These are phyloP conservation scores for Pemphigus obesinymphae DNA, from an alignment of 1,140 invertebrate species.

Conservation along the genomic window DNA sequence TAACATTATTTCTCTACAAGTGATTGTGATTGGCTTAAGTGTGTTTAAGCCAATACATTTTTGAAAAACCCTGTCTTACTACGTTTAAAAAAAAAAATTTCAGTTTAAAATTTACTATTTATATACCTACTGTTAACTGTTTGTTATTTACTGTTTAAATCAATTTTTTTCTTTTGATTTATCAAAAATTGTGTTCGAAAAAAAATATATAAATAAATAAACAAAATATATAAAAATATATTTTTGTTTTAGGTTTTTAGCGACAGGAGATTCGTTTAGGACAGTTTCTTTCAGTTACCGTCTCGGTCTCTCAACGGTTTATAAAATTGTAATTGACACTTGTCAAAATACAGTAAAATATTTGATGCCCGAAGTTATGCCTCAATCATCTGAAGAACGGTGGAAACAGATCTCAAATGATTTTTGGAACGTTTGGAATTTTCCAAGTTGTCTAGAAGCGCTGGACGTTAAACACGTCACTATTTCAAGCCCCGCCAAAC, in stretches of 20 bases:
- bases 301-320: constrained; percentile 24
- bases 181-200: too few species aligned
- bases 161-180: too few species aligned
- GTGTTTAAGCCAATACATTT: too few species aligned
- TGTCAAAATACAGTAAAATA: not conserved
- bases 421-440: constrained; percentile 46
- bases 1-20: too few species aligned
- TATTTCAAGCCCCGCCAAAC: constrained; percentile 49
- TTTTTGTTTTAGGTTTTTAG: constrained; percentile 24
- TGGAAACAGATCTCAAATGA: constrained; percentile 50
- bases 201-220: too few species aligned
- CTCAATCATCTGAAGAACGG: constrained; percentile 4
- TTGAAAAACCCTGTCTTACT: too few species aligned
- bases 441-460: too few species aligned
- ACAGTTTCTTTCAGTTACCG: constrained; percentile 38
- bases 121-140: too few species aligned
- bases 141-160: too few species aligned
- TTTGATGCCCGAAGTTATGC: not conserved
- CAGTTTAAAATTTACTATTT: too few species aligned
- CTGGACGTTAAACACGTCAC: constrained; percentile 53
- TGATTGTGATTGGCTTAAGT: too few species aligned
- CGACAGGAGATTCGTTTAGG: constrained; percentile 41
- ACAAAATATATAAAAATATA: not conserved
- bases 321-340: constrained; percentile 31
- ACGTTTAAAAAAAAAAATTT: too few species aligned